Evolutionary conservation across 2,113 vertebrate genomes (phyloP).

Genomic region (Mobula birostris): DNA sequence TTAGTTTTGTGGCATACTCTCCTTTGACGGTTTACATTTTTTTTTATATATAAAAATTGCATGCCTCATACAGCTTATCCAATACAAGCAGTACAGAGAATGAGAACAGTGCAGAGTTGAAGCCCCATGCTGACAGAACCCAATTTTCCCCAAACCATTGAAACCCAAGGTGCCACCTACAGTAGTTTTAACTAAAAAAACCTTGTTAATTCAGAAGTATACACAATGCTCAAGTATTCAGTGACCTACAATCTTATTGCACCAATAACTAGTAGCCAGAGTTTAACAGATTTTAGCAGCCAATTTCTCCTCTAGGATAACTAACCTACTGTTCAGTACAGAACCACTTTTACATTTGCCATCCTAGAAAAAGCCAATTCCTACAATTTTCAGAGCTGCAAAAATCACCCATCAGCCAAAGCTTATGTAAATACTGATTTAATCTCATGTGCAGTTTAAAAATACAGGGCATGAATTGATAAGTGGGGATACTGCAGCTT

Average conservation of each 20-base stretch:
- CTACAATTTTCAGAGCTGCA: neutral
- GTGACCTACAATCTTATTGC: neutral
- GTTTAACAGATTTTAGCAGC: neutral
- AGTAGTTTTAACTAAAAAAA: neutral
- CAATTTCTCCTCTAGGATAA: neutral
- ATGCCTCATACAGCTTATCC: neutral
- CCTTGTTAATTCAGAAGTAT: neutral
- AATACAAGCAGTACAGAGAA: neutral
- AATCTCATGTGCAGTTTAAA: neutral
- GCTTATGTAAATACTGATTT: neutral
- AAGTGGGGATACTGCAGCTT: neutral
- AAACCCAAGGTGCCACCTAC: neutral
- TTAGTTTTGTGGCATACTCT: neutral
- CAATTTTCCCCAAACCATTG: neutral
- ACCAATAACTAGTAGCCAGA: neutral
- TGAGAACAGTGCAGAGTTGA: neutral
- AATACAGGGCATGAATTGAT: neutral
- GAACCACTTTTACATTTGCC: neutral
- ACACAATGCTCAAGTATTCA: neutral
- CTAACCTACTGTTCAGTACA: neutral
- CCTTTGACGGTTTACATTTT: no score
- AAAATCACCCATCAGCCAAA: neutral
- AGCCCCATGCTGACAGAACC: neutral
- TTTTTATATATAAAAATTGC: neutral
- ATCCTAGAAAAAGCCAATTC: neutral